phyloP scores from a whole-genome alignment of 2,888 invertebrate genomes.

The Augochlorella aurata region DNA sequence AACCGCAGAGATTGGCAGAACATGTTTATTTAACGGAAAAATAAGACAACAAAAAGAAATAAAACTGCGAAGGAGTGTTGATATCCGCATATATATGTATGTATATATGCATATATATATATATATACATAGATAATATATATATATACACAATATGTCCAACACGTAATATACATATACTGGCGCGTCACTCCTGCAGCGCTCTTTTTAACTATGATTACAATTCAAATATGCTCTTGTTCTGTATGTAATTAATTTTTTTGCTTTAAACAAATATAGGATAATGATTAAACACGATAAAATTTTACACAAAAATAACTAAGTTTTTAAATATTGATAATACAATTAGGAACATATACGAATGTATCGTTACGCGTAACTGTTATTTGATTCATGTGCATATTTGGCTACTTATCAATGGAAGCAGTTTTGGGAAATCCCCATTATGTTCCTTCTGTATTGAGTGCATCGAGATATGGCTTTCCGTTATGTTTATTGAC shows the following conservation, averaged over 20 bases:
- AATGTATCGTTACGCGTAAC: not conserved
- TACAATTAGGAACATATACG: not conserved
- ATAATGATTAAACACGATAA: not conserved
- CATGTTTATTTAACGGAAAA: constrained; percentile 14
- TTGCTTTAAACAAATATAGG: not conserved
- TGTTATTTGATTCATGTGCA: not conserved
- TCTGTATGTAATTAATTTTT: not conserved
- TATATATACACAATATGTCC: not conserved
- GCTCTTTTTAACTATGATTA: not conserved
- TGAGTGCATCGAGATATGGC: not conserved
- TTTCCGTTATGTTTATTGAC: not conserved
- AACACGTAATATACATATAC: not conserved
- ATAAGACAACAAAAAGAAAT: not conserved
- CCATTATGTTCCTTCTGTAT: not conserved
- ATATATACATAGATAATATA: not conserved
- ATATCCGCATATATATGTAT: not conserved
- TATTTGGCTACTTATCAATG: not conserved
- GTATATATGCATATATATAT: not conserved
- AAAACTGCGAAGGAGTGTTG: not conserved
- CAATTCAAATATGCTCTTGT: not conserved
- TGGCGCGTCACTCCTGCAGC: not conserved
- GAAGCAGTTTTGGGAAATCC: not conserved
- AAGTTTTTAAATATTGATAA: not conserved
- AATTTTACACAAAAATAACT: not conserved
- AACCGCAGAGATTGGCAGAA: not conserved